A percentile compares a stretch with the other conserved stretches of the same genome.
phyloP scores from a whole-genome alignment of 1,140 invertebrate species.

The Drosophila ironensis region DNA sequence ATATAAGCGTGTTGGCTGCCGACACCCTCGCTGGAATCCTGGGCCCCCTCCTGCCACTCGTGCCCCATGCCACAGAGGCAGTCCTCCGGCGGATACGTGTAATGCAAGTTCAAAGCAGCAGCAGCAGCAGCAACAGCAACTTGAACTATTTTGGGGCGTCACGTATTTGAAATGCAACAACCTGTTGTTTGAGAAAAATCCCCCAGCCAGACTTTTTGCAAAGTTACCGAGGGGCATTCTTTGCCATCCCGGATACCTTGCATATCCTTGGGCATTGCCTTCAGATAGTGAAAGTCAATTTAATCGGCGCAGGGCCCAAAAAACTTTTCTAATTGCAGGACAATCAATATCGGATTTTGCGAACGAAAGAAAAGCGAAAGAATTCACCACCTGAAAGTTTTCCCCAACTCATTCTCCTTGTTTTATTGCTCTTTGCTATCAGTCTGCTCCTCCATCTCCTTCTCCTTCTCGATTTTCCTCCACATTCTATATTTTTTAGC shows the following conservation, averaged over 20 bases:
- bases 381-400: conserved; percentile 12
- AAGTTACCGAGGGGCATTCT: conserved; percentile 20
- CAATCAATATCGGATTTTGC: conserved; percentile 44
- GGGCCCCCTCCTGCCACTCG: no score
- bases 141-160: conserved; percentile 72
- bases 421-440: not conserved
- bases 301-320: not conserved
- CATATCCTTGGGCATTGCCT: conserved; percentile 14
- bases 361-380: conserved; percentile 1
- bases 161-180: conserved; percentile 76
- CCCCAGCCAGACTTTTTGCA: conserved; percentile 28
- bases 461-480: conserved; percentile 8
- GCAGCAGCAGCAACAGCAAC: conserved; percentile 28
- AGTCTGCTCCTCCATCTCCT: conserved; percentile 11
- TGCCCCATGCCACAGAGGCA: not conserved
- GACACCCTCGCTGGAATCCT: conserved; percentile 15
- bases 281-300: conserved; percentile 36
- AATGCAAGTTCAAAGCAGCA: conserved; percentile 73
- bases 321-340: conserved; percentile 53
- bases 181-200: conserved; percentile 65
- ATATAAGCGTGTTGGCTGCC: conserved; percentile 60
- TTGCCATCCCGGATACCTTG: conserved; percentile 16
- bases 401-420: not conserved
- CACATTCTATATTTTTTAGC: not conserved
- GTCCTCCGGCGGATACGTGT: conserved; percentile 59